Evolutionary conservation across 2,113 vertebrate species (phyloP).

Genomic region (Hemicordylus capensis): DNA sequence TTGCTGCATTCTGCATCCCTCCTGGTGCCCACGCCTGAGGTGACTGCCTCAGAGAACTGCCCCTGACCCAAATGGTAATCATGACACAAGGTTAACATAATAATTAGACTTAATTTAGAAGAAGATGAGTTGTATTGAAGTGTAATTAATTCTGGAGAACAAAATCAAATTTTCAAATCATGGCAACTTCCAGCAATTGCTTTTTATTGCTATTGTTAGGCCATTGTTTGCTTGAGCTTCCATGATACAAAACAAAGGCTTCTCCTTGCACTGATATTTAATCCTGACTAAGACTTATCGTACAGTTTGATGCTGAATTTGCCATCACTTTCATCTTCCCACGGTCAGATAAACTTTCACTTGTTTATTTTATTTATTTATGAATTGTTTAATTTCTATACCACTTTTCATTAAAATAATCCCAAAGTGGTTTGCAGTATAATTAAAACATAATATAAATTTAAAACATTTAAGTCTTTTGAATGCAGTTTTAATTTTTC

Average conservation of each 20-base stretch:
- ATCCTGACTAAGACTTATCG: neutral
- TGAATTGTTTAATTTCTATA: no score
- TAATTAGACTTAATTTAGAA: neutral
- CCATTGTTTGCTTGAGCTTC: neutral
- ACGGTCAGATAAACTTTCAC: neutral
- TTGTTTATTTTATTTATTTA: no score
- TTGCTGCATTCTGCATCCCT: no score
- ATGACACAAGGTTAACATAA: neutral
- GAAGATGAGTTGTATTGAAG: neutral
- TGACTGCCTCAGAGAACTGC: no score
- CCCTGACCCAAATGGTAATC: no score
- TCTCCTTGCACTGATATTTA: neutral
- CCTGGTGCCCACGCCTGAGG: no score
- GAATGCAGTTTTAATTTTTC: neutral
- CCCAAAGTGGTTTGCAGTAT: no score
- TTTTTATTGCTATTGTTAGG: neutral
- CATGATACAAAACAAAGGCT: neutral
- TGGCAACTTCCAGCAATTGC: neutral
- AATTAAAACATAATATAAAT: no score
- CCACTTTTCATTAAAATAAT: no score
- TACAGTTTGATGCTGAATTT: neutral
- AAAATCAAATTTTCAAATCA: neutral
- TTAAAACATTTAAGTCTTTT: no score
- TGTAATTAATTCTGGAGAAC: neutral
- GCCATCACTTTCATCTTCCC: neutral